Conservation (phyloP, 2,797 vertebrate genomes). For the Diplodus sargus region DNA sequence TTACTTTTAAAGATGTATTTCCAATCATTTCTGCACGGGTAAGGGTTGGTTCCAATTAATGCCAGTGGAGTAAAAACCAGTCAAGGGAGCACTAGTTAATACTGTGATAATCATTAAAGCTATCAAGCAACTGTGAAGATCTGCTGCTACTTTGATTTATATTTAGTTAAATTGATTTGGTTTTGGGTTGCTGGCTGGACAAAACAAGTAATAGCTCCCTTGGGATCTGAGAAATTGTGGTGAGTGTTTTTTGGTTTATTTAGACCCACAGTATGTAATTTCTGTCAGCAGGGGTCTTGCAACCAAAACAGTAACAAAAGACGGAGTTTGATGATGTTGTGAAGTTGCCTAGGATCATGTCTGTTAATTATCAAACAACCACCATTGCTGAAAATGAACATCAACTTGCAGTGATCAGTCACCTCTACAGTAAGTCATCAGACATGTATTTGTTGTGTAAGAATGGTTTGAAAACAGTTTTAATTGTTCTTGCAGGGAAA, state of each 20-base stretch:
- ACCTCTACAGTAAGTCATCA: not conserved
- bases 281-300: no score
- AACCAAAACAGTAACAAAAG: not conserved
- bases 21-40: no score
- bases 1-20: not conserved
- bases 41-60: not conserved
- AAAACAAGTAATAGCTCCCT: not conserved
- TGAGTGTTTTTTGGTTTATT: not conserved
- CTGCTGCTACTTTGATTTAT: not conserved
- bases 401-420: not conserved
- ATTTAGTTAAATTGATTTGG: not conserved
- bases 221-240: not conserved
- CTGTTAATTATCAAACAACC: no score
- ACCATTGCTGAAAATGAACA: not conserved
- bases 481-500: not conserved
- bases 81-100: not conserved
- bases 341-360: no score
- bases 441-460: not conserved
- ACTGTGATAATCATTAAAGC: not conserved
- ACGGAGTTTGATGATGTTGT: no score
- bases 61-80: not conserved
- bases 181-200: not conserved
- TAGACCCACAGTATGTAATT: no score
- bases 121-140: not conserved
- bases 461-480: not conserved